Evolutionary conservation across 2,888 invertebrate genomes (phyloP), one percentile per base, ranked within the genome.

Genomic region (Oegoconia quadripuncta): DNA sequence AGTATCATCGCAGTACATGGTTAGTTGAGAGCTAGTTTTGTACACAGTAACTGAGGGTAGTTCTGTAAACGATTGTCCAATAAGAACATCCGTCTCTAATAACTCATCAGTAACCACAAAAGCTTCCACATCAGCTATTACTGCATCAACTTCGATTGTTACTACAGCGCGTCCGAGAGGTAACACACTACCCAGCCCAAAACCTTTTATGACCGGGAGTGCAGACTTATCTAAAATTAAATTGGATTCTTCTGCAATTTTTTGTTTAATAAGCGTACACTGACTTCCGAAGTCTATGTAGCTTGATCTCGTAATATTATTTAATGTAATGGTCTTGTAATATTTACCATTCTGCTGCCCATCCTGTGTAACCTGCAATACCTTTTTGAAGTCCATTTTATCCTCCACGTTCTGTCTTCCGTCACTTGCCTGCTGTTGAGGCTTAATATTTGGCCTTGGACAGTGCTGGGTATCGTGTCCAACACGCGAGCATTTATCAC

Each of bases 271-370:
- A 2, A 48, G 18, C 2, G 44, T 41, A 13, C 44, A 45, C 17
- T 48, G 32, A 23, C 44, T 45, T 1, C 45, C 48, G 5, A 45
- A 41, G 28, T 48, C 48, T 5, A 48, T 30, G 18, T 36, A 45
- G 2, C 34, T 41, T 18, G 32, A 18, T 3, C 25, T 18, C 9
- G 15, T 2, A 1, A 20, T 31, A 20, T 29, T 34, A 31, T 48
- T 39, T n/a, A 44, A 20, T 17, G 18, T 33, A 5, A 39, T 26
- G 2, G 17, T 9, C 16, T 47, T 47, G 31, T 28, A 40, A 37
- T 40, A 47, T 27, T 41, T 42, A 23, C 31, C 12, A 29, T 42
- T 31, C 1, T n/a, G n/a, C n/a, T n/a, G n/a, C n/a, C n/a, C n/a
- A n/a, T n/a, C n/a, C n/a, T n/a, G n/a, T n/a, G n/a, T n/a, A n/a